Evolutionary conservation across 2,888 invertebrate species (phyloP), one percentile per base, ranked within the genome.

Genomic region (Tupiocoris notatus): DNA sequence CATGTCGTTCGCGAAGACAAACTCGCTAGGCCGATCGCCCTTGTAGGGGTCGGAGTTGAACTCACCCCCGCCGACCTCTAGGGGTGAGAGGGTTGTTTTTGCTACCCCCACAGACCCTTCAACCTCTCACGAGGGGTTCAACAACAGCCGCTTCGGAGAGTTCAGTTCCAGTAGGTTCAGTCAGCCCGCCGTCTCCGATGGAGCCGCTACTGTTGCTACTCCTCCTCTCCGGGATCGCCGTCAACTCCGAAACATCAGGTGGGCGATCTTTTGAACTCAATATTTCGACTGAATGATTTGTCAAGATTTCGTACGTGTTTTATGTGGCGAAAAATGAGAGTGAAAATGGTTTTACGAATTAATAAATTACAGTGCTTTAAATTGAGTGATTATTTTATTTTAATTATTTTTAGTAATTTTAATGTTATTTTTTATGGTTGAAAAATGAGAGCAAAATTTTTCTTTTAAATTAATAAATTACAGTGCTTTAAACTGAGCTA

Each of bases 221-320:
- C 54, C 75, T 75, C 58, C 75, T 75, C 59, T 75, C 75, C 59
- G 75, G 75, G 66, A 75, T 75, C 66, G 75, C 75, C 57, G 75
- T 66, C 23, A 75, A 75, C 75, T 75, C 75, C 75, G 75, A 75
- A 66, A 75, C 75, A 65, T 66, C 66, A 75, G 75, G 75, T 75
- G 25, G 21, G 61, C 39, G 39, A 39, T 39, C 39, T 39, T 39
- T 39, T 39, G 6, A 39, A 39, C 39, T 39, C n/a, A n/a, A n/a
- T n/a, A n/a, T n/a, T n/a, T n/a, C n/a, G n/a, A n/a, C n/a, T n/a
- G n/a, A n/a, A n/a, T n/a, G n/a, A n/a, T n/a, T n/a, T n/a, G n/a
- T n/a, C n/a, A n/a, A n/a, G n/a, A n/a, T n/a, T n/a, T n/a, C n/a
- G n/a, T n/a, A n/a, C n/a, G n/a, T n/a, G n/a, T n/a, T n/a, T n/a